Evolutionary conservation across 2,797 vertebrate genomes (phyloP), one percentile per base, ranked within the genome.

Genomic region (Picus viridis): DNA sequence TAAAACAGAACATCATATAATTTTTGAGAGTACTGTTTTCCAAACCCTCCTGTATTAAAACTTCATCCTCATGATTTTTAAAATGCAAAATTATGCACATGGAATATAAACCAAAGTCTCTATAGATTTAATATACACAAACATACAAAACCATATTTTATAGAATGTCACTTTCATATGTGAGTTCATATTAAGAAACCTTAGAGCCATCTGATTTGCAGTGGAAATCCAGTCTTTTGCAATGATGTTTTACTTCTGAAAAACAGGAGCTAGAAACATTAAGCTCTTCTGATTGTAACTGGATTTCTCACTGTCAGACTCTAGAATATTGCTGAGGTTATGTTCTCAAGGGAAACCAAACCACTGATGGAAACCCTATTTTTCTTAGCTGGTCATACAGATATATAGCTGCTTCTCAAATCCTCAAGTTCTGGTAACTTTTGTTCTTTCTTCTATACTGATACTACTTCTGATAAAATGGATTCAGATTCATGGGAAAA

Each of bases 161-260:
- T 64, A 94, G 87, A 96, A 83, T 71, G 49, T 91, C 89, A 91
- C 59, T 13, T 67, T 77, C 94, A 93, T 7, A 86, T 92, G 94
- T 89, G 89, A 89, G 81, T 86, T 56, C 41, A 41, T 75, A 87
- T 95, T 96, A 96, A 97, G 92, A 95, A 96, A 94, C 57, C 57
- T 85, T 39, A 62, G 39, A 73, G 54, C 85, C 12, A 13, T 69
- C 85, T 94, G 75, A 51, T 88, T 75, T 85, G 20, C 36, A 70
- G 30, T n/a, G 49, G 34, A 83, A 90, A 90, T 18, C 49, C 0
- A 30, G 3, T 6, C 8, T 49, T 57, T 47, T 68, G 12, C 20
- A 86, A 76, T 32, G 9, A 71, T 34, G n/a, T 23, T 64, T 83
- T 83, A 59, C 39, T 57, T 72, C 34, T 18, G n/a, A 74, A 93